A percentile compares a stretch with the other conserved stretches of the same genome.
These are phyloP conservation scores for Pristionchus japonicus DNA, from an alignment of 2,888 invertebrate species.

Conservation along the genomic window DNA sequence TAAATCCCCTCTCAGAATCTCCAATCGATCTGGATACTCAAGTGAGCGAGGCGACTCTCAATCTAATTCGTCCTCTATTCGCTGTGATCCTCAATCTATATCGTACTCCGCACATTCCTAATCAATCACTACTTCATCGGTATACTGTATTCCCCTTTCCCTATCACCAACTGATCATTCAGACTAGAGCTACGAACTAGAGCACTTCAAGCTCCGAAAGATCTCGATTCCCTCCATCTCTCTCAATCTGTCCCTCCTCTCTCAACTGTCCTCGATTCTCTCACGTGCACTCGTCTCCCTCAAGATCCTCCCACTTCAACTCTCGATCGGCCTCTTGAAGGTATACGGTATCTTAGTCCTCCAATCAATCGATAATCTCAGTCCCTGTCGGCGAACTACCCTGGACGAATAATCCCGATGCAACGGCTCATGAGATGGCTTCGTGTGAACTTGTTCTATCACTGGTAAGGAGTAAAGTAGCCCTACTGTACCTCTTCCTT, in stretches of 20 bases:
- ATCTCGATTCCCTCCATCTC: constrained; percentile 11
- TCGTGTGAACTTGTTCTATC: constrained; percentile 59
- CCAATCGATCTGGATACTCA: constrained; percentile 34
- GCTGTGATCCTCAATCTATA: constrained; percentile 59
- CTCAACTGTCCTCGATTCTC: constrained; percentile 50
- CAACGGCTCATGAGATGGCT: constrained; percentile 53
- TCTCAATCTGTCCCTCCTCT: constrained; percentile 49
- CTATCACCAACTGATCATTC: not conserved
- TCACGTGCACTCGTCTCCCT: constrained; percentile 43
- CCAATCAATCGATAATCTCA: constrained; percentile 35
- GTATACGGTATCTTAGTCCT: not conserved
- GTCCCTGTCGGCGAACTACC: constrained; percentile 57
- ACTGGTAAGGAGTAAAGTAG: constrained; percentile 48
- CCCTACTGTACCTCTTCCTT: not conserved
- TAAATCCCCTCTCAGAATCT: not conserved
- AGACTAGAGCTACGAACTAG: constrained; percentile 45
- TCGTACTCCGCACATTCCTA: constrained; percentile 61
- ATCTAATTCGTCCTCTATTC: constrained; percentile 57
- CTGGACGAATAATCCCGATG: constrained; percentile 48
- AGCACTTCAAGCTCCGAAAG: not conserved
- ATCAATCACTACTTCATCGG: constrained; percentile 60
- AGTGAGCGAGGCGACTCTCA: constrained; percentile 55
- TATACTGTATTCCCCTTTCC: not conserved
- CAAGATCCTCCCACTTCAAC: constrained; percentile 25
- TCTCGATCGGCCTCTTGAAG: constrained; percentile 48